Evolutionary conservation across 2,888 invertebrate genomes (phyloP), one percentile per base, ranked within the genome.

Genomic region (Dyspetes luteomarginatus): DNA sequence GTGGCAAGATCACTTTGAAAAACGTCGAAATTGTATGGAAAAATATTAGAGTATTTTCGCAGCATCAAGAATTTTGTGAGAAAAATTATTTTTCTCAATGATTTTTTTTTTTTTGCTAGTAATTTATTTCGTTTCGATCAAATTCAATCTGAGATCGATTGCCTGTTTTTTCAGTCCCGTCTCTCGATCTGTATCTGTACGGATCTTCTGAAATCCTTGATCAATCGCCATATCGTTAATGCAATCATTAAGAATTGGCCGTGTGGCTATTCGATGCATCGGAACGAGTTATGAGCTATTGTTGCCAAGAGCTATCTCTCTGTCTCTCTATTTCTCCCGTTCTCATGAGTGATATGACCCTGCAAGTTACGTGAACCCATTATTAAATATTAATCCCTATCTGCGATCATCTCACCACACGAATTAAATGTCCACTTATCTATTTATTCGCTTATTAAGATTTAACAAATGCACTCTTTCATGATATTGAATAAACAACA

Each of bases 171-270:
- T 65, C 28, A 26, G 28, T 58, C 9, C 30, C 45, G 19, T 56
- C 3, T 55, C 60, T 60, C 12, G 62, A 60, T 56, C 19, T 64
- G n/a, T n/a, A 30, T 48, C 30, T 58, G 7, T 36, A 15, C n/a
- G 62, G 68, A 52, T 22, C 43, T 30, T 58, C 64, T 30, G 45
- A 64, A 58, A 68, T 67, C 77, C 78, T 85, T 82, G 82, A 84
- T 83, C 69, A 22, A 76, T 78, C 71, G 84, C 69, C 72, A 80
- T 69, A 58, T 74, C 69, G 79, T 68, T 85, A 84, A 77, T 79
- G 85, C 82, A 82, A 84, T 83, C 76, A 62, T 19, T 43, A 48
- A 72, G 81, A 81, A 82, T 82, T 82, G 69, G 78, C 74, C 50
- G 58, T 60, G 60, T 22, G 58, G 4, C 58, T 17, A 30, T 65